A percentile compares a stretch with the other conserved stretches of the same genome.
phyloP scores from a whole-genome alignment of 2,113 vertebrate species.

The Lontra canadensis region DNA sequence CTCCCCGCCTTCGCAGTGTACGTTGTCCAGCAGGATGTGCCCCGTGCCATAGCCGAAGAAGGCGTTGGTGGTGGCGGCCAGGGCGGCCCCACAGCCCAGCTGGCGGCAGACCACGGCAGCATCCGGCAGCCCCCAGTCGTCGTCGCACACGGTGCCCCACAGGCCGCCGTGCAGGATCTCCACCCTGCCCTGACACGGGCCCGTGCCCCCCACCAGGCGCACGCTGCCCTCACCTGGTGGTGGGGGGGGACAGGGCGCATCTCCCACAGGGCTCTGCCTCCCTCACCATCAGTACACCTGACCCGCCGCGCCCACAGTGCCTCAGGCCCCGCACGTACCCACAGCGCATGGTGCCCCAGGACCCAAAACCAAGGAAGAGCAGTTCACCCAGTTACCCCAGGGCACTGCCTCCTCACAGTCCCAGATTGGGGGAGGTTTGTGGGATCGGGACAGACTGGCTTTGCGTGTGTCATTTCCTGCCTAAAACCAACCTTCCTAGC shows the following conservation, averaged over 20 bases:
- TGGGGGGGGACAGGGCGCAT: not conserved
- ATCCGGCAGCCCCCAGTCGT: slow-evolving; percentile 92
- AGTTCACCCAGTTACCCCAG: not conserved
- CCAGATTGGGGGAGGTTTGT: not conserved
- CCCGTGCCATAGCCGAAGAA: slow-evolving; percentile 94
- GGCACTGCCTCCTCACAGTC: not conserved
- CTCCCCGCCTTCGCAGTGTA: slow-evolving; percentile 92
- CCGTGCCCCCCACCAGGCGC: slow-evolving; percentile 87
- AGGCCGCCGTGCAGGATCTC: slow-evolving; percentile 92
- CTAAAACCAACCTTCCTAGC: not conserved
- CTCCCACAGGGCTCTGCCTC: not conserved
- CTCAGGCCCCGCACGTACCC: not conserved
- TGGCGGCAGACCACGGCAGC: slow-evolving; percentile 94
- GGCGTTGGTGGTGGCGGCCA: slow-evolving; percentile 89
- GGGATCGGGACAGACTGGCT: not conserved
- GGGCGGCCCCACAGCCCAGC: slow-evolving; percentile 88
- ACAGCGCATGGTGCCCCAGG: not conserved
- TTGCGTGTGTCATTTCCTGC: not conserved
- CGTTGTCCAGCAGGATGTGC: slow-evolving; percentile 93
- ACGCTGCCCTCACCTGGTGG: slow-evolving; percentile 90
- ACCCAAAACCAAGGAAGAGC: not conserved
- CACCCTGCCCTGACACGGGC: slow-evolving; percentile 93
- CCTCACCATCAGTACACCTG: not conserved
- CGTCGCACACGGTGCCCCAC: slow-evolving; percentile 98
- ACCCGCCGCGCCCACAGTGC: not conserved